Percentiles rank a stretch among this genome's conserved stretches.
Conservation (phyloP, 2,888 invertebrate species). For the Pinctada fucata region DNA sequence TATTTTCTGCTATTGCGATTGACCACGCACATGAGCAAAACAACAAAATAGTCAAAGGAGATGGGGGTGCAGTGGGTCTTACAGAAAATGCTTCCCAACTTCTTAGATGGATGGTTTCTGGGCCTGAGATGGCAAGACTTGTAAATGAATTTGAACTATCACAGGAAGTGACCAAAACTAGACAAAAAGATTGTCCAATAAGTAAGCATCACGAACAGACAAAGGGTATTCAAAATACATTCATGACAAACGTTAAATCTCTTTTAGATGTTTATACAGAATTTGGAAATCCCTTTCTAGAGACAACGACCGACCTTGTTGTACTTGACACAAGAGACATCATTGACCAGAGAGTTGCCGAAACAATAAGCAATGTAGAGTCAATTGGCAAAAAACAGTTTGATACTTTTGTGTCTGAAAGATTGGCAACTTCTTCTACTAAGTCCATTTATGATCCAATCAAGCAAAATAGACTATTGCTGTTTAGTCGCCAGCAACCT, state of each 20-base stretch:
- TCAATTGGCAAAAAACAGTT: too few relatives aligned
- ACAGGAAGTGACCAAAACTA: conserved; percentile 22
- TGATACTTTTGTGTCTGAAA: too few relatives aligned
- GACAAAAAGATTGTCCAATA: conserved; percentile 12
- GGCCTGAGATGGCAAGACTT: conserved; percentile 43
- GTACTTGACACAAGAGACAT: too few relatives aligned
- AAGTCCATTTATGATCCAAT: too few relatives aligned
- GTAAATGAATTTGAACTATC: conserved; percentile 35
- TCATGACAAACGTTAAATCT: background rate
- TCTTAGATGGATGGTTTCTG: conserved; percentile 57
- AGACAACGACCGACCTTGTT: background rate
- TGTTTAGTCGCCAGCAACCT: background rate
- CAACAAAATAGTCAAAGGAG: conserved; percentile 56
- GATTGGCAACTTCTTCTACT: too few relatives aligned
- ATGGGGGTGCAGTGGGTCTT: conserved; percentile 55
- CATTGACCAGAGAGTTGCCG: too few relatives aligned
- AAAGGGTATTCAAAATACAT: conserved; percentile 4
- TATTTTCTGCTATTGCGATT: conserved; percentile 50
- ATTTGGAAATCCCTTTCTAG: conserved; percentile 34
- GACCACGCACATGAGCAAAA: conserved; percentile 59
- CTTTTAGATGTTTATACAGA: conserved; percentile 14
- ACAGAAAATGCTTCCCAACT: conserved; percentile 51
- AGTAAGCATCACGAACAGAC: background rate
- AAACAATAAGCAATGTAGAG: too few relatives aligned
- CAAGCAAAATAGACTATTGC: too few relatives aligned